Percentiles rank a stretch among this genome's conserved stretches.
phyloP scores from a whole-genome alignment of 1,140 invertebrate species.

The Lasioglossum baleicum region DNA sequence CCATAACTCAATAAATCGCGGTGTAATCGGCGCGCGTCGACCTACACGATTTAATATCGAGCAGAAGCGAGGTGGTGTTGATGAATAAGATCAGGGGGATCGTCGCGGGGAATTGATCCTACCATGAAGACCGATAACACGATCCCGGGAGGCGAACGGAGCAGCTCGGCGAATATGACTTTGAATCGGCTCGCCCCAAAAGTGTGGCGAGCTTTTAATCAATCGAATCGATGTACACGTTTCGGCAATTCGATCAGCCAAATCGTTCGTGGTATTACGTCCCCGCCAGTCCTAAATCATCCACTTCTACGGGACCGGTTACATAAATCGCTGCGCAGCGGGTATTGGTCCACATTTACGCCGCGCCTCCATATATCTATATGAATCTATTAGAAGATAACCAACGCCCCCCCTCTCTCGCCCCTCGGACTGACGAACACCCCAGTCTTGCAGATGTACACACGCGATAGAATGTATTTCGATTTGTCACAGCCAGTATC shows the following conservation, averaged over 20 bases:
- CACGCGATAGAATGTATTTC: constrained; percentile 67
- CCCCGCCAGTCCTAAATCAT: constrained; percentile 54
- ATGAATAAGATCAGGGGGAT: constrained; percentile 51
- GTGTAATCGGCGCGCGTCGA: background rate
- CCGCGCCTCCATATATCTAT: constrained; percentile 36
- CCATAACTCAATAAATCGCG: background rate
- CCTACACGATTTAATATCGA: background rate
- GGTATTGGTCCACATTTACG: constrained; percentile 30
- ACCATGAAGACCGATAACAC: constrained; percentile 20
- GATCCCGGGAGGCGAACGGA: constrained; percentile 28
- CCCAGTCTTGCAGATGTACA: constrained; percentile 46
- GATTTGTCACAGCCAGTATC: constrained; percentile 67
- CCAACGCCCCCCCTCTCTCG: constrained; percentile 31
- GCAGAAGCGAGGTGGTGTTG: background rate
- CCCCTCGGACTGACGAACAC: too few relatives aligned
- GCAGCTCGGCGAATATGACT: constrained; percentile 55
- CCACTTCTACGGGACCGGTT: constrained; percentile 21
- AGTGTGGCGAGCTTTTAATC: constrained; percentile 68
- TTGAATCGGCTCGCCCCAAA: constrained; percentile 60
- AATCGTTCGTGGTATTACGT: constrained; percentile 70
- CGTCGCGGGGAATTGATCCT: constrained; percentile 14
- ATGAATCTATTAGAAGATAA: constrained; percentile 68
- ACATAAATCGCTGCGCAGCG: constrained; percentile 41
- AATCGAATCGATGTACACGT: constrained; percentile 67
- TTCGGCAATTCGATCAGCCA: constrained; percentile 70